phyloP scores from a whole-genome alignment of 2,113 vertebrate genomes.

The Ranitomeya variabilis region DNA sequence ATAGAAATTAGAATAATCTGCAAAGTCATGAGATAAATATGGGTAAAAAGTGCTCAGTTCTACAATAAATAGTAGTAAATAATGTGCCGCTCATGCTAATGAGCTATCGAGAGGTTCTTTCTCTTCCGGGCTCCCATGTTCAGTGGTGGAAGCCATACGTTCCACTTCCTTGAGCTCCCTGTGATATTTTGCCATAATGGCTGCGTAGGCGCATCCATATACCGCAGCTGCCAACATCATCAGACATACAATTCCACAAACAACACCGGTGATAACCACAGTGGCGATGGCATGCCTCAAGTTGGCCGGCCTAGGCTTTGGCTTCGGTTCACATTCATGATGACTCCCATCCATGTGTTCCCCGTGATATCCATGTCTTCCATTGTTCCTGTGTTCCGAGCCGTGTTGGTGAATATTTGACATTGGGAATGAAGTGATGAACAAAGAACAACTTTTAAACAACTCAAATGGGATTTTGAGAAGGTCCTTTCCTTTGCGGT shows the following conservation, averaged over 20 bases:
- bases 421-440: slow-evolving; percentile 72
- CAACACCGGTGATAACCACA: slow-evolving; percentile 87
- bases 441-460: slow-evolving; percentile 81
- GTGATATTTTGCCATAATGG: slow-evolving; percentile 86
- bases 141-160: slow-evolving; percentile 61
- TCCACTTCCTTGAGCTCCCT: slow-evolving; percentile 77
- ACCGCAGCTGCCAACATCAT: slow-evolving; percentile 94
- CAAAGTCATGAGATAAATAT: slow-evolving; percentile 33
- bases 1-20: not conserved
- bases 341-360: slow-evolving; percentile 42
- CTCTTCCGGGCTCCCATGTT: slow-evolving; percentile 65
- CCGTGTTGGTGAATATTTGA: slow-evolving; percentile 73
- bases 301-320: slow-evolving; percentile 77
- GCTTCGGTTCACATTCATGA: slow-evolving; percentile 80
- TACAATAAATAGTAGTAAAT: slow-evolving; percentile 5
- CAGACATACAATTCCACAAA: slow-evolving; percentile 91
- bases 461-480: slow-evolving; percentile 90
- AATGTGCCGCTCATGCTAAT: slow-evolving; percentile 69
- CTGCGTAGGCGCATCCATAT: slow-evolving; percentile 93
- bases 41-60: slow-evolving; percentile 33
- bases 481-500: slow-evolving; percentile 83
- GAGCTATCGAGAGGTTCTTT: slow-evolving; percentile 78
- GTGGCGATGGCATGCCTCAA: slow-evolving; percentile 91
- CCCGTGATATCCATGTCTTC: slow-evolving; percentile 59
- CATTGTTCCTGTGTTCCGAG: slow-evolving; percentile 66